Evolutionary conservation across 2,888 invertebrate species (phyloP).

Genomic region (Encarsia formosa): DNA sequence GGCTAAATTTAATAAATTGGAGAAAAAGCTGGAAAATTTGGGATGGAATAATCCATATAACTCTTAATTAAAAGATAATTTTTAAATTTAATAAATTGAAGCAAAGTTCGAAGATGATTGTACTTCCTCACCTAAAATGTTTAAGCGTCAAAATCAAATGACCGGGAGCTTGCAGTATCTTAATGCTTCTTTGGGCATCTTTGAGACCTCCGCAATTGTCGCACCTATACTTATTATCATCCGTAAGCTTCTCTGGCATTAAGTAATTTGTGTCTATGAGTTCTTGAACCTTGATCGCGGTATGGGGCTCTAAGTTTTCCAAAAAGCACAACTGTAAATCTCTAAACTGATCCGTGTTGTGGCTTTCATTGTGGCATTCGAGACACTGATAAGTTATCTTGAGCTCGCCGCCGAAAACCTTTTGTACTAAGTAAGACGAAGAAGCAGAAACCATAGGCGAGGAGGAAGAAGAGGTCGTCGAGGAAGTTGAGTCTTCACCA

Average conservation of each 20-base stretch:
- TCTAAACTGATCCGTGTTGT: slow-evolving; percentile 73
- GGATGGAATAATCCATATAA: no score
- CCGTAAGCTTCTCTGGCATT: slow-evolving; percentile 71
- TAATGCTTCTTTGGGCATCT: slow-evolving; percentile 70
- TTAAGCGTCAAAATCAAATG: slow-evolving; percentile 77
- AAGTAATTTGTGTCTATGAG: slow-evolving; percentile 70
- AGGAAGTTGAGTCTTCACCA: slow-evolving; percentile 38
- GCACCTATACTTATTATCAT: slow-evolving; percentile 80
- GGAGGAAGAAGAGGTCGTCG: slow-evolving; percentile 24
- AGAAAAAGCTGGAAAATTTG: no score
- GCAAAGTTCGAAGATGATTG: not conserved
- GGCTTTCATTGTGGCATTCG: slow-evolving; percentile 67
- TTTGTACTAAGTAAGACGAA: slow-evolving; percentile 59
- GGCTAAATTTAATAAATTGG: no score
- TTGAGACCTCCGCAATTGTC: slow-evolving; percentile 69
- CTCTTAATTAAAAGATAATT: not conserved
- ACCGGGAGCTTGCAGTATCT: slow-evolving; percentile 69
- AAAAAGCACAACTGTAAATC: slow-evolving; percentile 78
- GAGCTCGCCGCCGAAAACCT: slow-evolving; percentile 73
- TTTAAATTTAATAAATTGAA: not conserved
- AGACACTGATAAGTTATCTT: slow-evolving; percentile 72
- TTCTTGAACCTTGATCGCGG: slow-evolving; percentile 67
- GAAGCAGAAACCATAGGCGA: slow-evolving; percentile 32
- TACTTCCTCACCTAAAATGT: slow-evolving; percentile 58
- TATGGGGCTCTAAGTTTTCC: slow-evolving; percentile 48